Conservation (phyloP, 92 coral and sea anemone species). For the Ricordea florida region DNA sequence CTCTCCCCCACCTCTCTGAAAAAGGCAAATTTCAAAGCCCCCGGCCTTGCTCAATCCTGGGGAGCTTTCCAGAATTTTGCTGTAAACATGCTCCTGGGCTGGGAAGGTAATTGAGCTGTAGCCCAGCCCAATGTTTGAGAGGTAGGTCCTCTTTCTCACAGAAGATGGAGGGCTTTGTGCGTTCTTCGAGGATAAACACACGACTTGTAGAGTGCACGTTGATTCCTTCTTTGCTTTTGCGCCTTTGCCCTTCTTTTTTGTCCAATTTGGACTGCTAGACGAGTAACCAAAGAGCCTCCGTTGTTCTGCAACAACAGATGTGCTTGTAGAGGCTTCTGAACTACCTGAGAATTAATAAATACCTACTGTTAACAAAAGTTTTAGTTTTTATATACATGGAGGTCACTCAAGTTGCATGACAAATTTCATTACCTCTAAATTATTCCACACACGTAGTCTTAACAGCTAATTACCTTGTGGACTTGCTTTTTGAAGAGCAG, state of each 20-base stretch:
- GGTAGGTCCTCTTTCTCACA: constrained; percentile 41
- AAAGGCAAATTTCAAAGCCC: constrained; percentile 52
- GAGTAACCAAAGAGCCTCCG: constrained; percentile 23
- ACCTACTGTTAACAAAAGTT: neutral
- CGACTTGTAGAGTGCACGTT: constrained; percentile 37
- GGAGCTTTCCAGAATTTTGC: constrained; percentile 11
- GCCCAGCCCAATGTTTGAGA: constrained; percentile 48
- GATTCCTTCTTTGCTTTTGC: constrained; percentile 11
- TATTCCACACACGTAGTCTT: neutral
- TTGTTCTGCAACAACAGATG: constrained; percentile 25
- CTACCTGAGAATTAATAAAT: neutral
- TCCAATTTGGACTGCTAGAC: neutral
- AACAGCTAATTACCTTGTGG: no score
- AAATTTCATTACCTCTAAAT: no score
- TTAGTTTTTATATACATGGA: constrained; percentile 6
- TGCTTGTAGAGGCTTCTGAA: constrained; percentile 31
- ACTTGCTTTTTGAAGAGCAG: constrained; percentile 3
- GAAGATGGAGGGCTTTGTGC: constrained; percentile 45
- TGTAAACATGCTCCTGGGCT: constrained; percentile 31
- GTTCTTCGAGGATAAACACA: constrained; percentile 44
- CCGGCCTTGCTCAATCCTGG: constrained; percentile 48
- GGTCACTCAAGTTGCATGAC: neutral
- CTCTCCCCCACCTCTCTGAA: constrained; percentile 52
- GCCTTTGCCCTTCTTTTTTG: constrained; percentile 6
- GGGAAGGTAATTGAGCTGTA: constrained; percentile 12